Base-by-base conservation (phyloP, 2,797 vertebrate genomes). In the Geotrypetes seraphini region DNA sequence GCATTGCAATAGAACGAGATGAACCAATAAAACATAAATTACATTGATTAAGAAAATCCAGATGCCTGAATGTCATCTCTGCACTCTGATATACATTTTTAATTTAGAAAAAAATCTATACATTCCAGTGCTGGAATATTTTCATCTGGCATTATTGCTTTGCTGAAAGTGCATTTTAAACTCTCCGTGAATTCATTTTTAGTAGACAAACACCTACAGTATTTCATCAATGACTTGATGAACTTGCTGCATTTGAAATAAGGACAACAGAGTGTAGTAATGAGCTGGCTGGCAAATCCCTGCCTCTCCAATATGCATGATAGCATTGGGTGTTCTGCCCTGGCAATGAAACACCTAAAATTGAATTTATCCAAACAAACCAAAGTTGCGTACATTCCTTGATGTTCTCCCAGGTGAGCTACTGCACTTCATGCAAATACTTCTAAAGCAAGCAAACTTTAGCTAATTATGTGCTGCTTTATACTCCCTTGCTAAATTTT, bases 381-480 rank as follows among this genome's bases (percentile, higher is more conserved):
- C 61, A 44, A 44, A 69, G 63, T 71, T 73, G 65, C 52, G 35
- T 67, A 33, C 55, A 47, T 66, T 75, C 62, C 72, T 73, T 71
- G 67, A 77, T 73, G 60, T 71, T 65, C 50, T 83, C 80, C 80
- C 83, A 84, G 76, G 78, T 85, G 83, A 75, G 74, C 69, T 63
- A 67, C 73, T 74, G 73, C 74, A 81, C 75, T 86, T 85, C 78
- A 84, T 79, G 80, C 75, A 87, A 84, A 86, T 86, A 89, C 87
- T 89, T 91, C 88, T 89, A 90, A 89, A 94, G 87, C 90, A 88
- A 89, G 84, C 88, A 91, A 93, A 94, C 89, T 94, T 96, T 84
- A 90, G 84, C 86, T 94, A 90, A 96, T 92, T 94, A 92, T 66
- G 78, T 83, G 75, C 76, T 78, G 75, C 84, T 70, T 70, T 79